A percentile compares a stretch with the other conserved stretches of the same genome.
Conservation (phyloP, 2,888 invertebrate genomes). For the Argyra leucocephala region DNA sequence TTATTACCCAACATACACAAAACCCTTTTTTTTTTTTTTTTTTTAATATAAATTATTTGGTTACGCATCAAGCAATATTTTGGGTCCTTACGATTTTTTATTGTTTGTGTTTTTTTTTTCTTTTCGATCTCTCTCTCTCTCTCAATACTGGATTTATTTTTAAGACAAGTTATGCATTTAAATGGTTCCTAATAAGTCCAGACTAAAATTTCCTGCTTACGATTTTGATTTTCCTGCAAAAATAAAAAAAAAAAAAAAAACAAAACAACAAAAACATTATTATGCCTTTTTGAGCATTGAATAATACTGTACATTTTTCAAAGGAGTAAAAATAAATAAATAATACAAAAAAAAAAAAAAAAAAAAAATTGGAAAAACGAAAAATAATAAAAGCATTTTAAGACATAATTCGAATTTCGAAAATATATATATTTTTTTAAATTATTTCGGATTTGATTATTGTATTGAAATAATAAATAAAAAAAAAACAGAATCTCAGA, state of each 20-base stretch:
- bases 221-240: no score
- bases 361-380: no score
- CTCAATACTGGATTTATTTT: neutral
- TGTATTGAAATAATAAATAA: no score
- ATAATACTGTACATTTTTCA: neutral
- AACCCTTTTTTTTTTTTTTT: neutral
- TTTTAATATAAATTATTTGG: neutral
- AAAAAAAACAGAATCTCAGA: no score
- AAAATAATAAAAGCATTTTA: no score
- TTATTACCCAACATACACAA: neutral
- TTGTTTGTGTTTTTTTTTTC: no score
- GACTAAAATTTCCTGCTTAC: neutral
- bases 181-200: neutral
- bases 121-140: no score
- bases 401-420: no score
- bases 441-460: no score
- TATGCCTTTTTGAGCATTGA: neutral
- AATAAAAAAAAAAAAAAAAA: neutral
- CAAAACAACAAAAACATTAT: neutral
- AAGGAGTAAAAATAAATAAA: no score
- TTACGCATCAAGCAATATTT: neutral
- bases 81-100: neutral
- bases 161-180: constrained; percentile 4
- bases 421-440: no score
- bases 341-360: no score